Evolutionary conservation across 37 sponge, comb jelly and placozoan species (phyloP), one percentile per base, ranked within the genome.

Genomic region (Geodia barretti): DNA sequence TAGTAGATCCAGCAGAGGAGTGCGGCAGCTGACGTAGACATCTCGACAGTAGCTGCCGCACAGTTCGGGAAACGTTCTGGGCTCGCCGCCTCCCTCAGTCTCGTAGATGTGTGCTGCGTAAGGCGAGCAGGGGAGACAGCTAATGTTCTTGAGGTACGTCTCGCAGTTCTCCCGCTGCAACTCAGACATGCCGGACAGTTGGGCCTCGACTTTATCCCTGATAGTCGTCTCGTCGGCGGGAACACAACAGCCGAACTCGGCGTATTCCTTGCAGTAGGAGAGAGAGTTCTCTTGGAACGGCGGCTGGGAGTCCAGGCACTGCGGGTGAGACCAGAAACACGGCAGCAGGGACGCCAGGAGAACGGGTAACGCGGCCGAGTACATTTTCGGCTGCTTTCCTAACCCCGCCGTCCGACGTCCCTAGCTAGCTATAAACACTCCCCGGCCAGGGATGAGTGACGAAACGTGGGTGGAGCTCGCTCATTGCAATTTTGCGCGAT

Each of bases 101-200:
- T 92, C 89, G 42, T 68, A 89, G 65, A 92, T 70, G 68, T 92
- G 93, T 26, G 89, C 81, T 0, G 93, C 89, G 42, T 80, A 92
- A 8, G 93, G 93, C 3, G 89, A 87, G 70, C 93, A 92, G 0
- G 31, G n/a, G 21, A 75, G 68, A 43, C 93, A 92, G 59, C 78
- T 54, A 25, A 87, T 83, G 21, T 89, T 77, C 42, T 59, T 63
- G 20, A 87, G 62, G 72, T 83, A 85, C 5, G 43, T 26, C 33
- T 37, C 68, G 37, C 93, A 92, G 19, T 72, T 25, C 28, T 62
- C 72, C 0, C 26, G 23, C 41, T 29, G 26, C 34, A 25, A 21
- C 23, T 26, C 0, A 7, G 24, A 24, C 2, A 5, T 20, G 1
- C 20, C 35, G 29, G 0, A 40, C 20, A 33, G 35, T 32, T 64